Conservation (phyloP, 2,888 invertebrate genomes). For the Acrobeloides nanus region DNA sequence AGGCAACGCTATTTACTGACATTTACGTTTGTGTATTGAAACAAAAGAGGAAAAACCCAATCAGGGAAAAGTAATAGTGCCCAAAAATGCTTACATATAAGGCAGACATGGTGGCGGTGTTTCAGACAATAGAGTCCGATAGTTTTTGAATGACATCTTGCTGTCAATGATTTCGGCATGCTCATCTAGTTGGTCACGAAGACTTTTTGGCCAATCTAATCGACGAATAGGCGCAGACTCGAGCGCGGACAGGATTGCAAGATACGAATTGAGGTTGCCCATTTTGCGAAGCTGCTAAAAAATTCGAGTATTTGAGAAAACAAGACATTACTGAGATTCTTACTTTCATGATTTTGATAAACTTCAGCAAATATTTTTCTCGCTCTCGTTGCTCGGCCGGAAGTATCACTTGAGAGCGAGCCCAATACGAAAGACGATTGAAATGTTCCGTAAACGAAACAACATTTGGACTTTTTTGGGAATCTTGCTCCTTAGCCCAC, state of each 20-base stretch:
- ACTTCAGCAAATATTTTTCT: conserved; percentile 69
- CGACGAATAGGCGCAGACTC: conserved; percentile 80
- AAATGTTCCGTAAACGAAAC: conserved; percentile 96
- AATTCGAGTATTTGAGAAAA: background rate
- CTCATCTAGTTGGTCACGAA: conserved; percentile 62
- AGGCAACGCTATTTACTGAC: background rate
- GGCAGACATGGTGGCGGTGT: conserved; percentile 97
- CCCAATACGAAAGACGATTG: conserved; percentile 70
- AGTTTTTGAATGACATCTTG: conserved; percentile 93
- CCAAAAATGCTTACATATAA: conserved; percentile 73
- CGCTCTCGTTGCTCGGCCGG: conserved; percentile 86
- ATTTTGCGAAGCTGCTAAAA: conserved; percentile 76
- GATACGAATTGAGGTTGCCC: conserved; percentile 96
- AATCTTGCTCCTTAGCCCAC: conserved; percentile 95
- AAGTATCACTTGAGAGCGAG: conserved; percentile 81
- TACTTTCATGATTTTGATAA: conserved; percentile 91
- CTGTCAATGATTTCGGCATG: conserved; percentile 93
- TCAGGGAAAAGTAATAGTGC: conserved; percentile 3
- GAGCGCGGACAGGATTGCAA: conserved; percentile 87
- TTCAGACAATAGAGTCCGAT: conserved; percentile 83
- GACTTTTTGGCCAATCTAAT: conserved; percentile 66
- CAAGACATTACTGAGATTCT: conserved; percentile 5
- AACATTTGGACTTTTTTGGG: conserved; percentile 89
- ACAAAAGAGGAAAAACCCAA: conserved; percentile 8
- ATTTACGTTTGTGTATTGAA: conserved; percentile 1